Base-by-base conservation (phyloP, 2,113 vertebrate species). In the Centrocercus urophasianus region DNA sequence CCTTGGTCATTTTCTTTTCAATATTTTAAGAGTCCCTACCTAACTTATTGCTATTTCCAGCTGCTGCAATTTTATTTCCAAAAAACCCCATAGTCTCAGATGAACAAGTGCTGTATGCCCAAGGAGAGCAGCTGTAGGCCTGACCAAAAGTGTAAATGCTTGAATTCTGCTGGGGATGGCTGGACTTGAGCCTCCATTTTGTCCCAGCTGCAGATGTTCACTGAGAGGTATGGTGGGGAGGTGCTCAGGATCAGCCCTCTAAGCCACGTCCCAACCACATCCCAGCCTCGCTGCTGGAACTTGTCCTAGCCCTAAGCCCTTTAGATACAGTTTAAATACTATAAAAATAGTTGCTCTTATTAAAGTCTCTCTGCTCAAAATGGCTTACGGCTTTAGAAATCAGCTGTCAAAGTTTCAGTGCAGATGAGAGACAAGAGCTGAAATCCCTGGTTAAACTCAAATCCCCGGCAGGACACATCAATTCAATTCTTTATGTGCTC, bases 381-480 rank as follows among this genome's bases (percentile, higher is more conserved):
- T 74, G 67, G 67, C 93, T 91, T 87, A 91, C 48, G 74, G 60
- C 72, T 88, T 67, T 71, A 91, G 94, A 93, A 92, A 92, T 87
- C 81, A 89, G 38, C 67, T 89, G 84, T 89, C 87, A 95, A 85
- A 64, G 52, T 82, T 93, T 66, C 89, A 87, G 32, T 8, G 47
- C 45, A 80, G 87, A 93, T 63, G 87, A 94, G 54, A 96, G 84
- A 83, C 89, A 81, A 81, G 63, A 92, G 56, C 56, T 93, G 56
- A 92, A 88, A 93, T 91, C 87, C 61, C 70, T 69, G 25, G 86
- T 66, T 96, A 87, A 94, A 92, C 81, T 90, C 63, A 83, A 85
- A 91, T 85, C 64, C 90, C 78, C 83, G 75, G 45, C 59, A 85
- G 75, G 69, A 80, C 56, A 19, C 28, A 71, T 8, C 0, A 0